These are phyloP conservation scores for Siderastrea radians DNA, from an alignment of 92 coral and sea anemone genomes.

Conservation along the genomic window DNA sequence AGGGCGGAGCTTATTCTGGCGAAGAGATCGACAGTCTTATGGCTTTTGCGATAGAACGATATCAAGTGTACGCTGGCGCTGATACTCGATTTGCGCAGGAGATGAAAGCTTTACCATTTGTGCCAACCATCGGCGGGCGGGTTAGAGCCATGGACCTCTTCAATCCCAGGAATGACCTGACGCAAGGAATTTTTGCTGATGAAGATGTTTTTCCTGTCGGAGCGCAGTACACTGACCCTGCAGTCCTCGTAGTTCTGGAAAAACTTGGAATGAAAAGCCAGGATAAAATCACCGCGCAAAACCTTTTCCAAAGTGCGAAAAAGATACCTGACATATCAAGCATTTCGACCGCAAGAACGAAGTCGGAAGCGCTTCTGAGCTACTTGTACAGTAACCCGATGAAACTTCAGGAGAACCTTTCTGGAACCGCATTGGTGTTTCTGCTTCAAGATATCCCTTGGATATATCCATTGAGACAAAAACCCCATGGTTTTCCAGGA, in stretches of 20 bases:
- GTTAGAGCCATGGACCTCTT: conserved; percentile 64
- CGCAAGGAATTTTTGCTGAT: conserved; percentile 52
- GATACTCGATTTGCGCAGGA: conserved; percentile 19
- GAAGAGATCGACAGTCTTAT: conserved; percentile 70
- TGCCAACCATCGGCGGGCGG: conserved; percentile 37
- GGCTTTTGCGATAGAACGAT: conserved; percentile 51
- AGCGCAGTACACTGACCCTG: conserved; percentile 21
- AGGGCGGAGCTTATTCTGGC: conserved; percentile 34
- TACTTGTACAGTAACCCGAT: conserved; percentile 25
- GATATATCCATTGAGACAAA: conserved; percentile 53
- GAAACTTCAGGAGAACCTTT: conserved; percentile 20
- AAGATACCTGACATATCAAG: conserved; percentile 27
- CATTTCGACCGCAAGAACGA: conserved; percentile 30
- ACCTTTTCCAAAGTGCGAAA: conserved; percentile 37
- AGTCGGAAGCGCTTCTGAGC: conserved; percentile 48
- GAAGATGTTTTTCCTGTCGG: conserved; percentile 71
- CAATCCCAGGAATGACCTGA: conserved; percentile 59
- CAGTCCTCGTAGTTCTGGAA: conserved; percentile 38
- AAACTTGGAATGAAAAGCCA: conserved; percentile 63
- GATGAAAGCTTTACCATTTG: conserved; percentile 69
- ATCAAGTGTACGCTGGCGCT: conserved; percentile 17
- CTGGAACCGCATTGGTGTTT: conserved; percentile 12
- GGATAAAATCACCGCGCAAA: conserved; percentile 28
- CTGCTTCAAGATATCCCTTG: conserved; percentile 55
- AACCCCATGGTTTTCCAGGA: conserved; percentile 52